These are phyloP conservation scores for Acanthis flammea DNA, from an alignment of 2,797 vertebrate species.

Conservation along the genomic window DNA sequence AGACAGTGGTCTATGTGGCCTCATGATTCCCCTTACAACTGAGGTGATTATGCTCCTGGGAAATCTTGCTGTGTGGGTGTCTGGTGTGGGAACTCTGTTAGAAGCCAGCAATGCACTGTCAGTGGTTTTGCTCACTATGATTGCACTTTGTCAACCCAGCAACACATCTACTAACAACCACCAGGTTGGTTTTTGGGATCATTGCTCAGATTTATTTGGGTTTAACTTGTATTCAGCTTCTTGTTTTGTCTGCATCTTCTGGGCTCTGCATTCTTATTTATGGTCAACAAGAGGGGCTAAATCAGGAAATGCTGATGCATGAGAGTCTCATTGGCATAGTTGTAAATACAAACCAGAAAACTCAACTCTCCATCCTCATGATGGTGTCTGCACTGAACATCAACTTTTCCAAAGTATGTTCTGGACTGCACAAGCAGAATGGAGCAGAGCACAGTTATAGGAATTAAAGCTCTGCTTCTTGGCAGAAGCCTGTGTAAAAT, in stretches of 20 bases:
- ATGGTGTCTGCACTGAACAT: background rate
- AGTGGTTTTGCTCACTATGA: background rate
- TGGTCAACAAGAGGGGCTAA: background rate
- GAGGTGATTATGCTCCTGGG: background rate
- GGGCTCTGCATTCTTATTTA: background rate
- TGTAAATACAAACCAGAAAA: background rate
- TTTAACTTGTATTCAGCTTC: background rate
- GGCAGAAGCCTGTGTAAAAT: background rate
- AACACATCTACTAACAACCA: background rate
- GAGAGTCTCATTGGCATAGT: rapidly evolving
- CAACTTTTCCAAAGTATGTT: background rate
- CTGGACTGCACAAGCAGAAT: background rate
- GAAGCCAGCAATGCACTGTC: background rate
- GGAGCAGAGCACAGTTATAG: background rate
- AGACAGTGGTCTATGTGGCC: background rate
- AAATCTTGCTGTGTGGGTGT: background rate
- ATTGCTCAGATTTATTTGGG: background rate
- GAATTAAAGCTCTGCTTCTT: background rate
- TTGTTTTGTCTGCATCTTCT: background rate
- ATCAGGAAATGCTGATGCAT: background rate
- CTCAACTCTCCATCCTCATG: background rate
- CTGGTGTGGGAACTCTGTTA: background rate
- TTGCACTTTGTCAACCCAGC: background rate
- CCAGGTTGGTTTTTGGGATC: background rate
- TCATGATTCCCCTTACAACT: background rate